Base-by-base conservation (phyloP, 2,113 vertebrate genomes). In the Trogon melanurus region DNA sequence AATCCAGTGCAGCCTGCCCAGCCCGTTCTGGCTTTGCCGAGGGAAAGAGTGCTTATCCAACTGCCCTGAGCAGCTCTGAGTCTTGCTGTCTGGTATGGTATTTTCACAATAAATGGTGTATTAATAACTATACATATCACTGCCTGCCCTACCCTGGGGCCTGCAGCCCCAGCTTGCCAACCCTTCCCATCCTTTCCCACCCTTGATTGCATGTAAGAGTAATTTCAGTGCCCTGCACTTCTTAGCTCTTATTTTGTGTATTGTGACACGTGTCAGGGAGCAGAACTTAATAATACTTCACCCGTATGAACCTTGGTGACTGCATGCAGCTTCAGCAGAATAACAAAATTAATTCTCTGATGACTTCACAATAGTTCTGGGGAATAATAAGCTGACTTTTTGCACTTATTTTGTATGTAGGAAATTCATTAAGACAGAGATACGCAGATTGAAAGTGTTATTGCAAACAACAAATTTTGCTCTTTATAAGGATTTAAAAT, bases 281-380 rank as follows among this genome's bases (percentile, higher is more conserved):
- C 89, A 94, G 84, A 94, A 91, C 85, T 95, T 94, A 91, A 89
- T 93, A 90, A 79, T 58, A 91, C 54, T 93, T 95, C 94, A 96
- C 88, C 94, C 13, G 5, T 65, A 12, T 85, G 85, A 95, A 94
- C 87, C 58, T 66, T 9, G 2, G 84, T 89, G 93, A 96, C 89
- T 94, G 87, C 70, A 76, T 32, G 74, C 78, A 88, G 78, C 71
- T 96, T 91, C 87, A 93, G 81, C 81, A 91, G 91, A 96, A 86
- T 79, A 96, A 91, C 78, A 61, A 91, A 95, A 92, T 89, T 87
- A 92, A 87, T 95, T 91, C 91, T 92, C 79, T 87, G 65, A 87
- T 79, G 76, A 81, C 78, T 91, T 84, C 88, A 91, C 65, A 51
- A 88, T 72, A 88, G 73, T 91, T 94, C 91, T 34, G 9, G 66